Percentiles rank a stretch among this genome's conserved stretches.
Evolutionary conservation across 2,113 vertebrate genomes (phyloP).

Genomic region (Mastomys natalensis): DNA sequence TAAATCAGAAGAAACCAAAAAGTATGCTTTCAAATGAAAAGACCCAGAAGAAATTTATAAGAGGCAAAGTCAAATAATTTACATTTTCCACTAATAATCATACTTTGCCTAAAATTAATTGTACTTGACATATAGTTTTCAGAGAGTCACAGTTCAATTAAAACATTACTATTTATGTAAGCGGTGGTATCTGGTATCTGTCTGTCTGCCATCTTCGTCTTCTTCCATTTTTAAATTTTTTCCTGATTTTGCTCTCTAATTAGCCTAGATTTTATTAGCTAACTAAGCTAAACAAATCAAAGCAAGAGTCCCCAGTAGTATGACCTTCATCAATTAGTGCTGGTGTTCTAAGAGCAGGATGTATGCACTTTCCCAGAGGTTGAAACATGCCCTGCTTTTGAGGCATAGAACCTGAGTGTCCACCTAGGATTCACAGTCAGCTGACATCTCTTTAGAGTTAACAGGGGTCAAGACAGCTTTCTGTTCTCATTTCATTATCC

Average conservation of each 20-base stretch:
- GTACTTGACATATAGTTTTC: conserved; percentile 14
- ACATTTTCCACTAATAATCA: conserved; percentile 1
- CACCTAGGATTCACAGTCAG: neutral
- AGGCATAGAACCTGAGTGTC: neutral
- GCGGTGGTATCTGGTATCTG: neutral
- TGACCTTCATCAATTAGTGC: neutral
- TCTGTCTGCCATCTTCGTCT: neutral
- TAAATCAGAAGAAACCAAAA: conserved; percentile 10
- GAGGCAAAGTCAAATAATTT: neutral
- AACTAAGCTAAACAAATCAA: conserved; percentile 52
- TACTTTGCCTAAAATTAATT: neutral
- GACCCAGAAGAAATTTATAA: neutral
- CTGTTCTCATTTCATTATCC: neutral
- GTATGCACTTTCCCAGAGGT: conserved; percentile 2
- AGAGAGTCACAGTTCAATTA: neutral
- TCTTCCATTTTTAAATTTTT: neutral
- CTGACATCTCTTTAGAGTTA: neutral
- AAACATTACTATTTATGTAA: neutral
- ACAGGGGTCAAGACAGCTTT: neutral
- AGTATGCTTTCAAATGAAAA: neutral
- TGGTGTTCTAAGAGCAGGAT: neutral
- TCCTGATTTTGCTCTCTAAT: neutral
- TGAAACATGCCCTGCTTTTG: conserved; percentile 6
- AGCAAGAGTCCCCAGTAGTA: neutral
- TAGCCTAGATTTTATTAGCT: conserved; percentile 11